These are phyloP conservation scores for Heterodera filipjevi DNA, from an alignment of 2,888 invertebrate species.

Conservation along the genomic window DNA sequence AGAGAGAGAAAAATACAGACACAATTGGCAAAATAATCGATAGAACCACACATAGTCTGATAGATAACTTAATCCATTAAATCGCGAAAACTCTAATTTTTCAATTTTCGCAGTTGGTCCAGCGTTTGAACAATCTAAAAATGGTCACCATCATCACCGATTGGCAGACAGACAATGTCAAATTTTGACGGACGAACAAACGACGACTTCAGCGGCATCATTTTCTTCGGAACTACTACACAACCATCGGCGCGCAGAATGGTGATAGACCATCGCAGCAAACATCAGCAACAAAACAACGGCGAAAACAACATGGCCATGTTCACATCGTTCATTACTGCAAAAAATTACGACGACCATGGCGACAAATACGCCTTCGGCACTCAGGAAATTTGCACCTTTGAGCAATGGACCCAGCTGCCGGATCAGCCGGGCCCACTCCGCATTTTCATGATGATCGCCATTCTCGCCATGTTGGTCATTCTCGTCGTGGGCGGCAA, in stretches of 20 bases:
- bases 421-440: conserved; percentile 62
- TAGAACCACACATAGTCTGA: not conserved
- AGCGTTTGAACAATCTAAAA: not conserved
- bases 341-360: not conserved
- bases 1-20: not conserved
- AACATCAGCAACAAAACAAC: not conserved
- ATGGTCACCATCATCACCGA: not conserved
- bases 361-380: conserved; percentile 2
- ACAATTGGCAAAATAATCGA: not conserved
- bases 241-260: not conserved
- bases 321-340: not conserved
- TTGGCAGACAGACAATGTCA: not conserved
- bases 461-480: conserved; percentile 63
- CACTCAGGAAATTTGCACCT: conserved; percentile 34
- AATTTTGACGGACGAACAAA: not conserved
- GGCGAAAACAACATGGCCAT: conserved; percentile 1
- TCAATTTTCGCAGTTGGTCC: not conserved
- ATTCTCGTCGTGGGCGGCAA: conserved; percentile 64
- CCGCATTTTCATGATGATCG: conserved; percentile 64
- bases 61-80: not conserved
- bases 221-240: not conserved
- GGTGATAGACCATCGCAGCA: not conserved
- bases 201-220: not conserved
- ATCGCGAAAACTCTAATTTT: not conserved
- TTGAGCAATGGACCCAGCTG: conserved; percentile 58